Percentiles rank a stretch among this genome's conserved stretches.
Conservation (phyloP, 23 tunicate genomes). For the Corella eumyota region DNA sequence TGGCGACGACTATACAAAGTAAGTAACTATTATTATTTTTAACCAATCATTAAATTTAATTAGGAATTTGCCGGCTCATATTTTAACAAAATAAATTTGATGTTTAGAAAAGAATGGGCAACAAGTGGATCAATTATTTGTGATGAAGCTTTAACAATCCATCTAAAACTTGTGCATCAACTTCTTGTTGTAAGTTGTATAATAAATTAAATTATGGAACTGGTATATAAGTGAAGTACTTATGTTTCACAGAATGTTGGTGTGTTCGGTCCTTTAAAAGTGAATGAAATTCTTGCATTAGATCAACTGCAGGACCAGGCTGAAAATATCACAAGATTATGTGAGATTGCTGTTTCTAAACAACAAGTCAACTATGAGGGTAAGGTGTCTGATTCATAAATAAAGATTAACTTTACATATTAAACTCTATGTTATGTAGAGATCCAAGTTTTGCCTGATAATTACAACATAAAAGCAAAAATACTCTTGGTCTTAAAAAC, state of each 20-base stretch:
- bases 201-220: too few species aligned
- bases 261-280: constrained; percentile 53
- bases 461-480: neutral
- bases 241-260: constrained; percentile 94
- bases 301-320: constrained; percentile 59
- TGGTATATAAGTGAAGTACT: too few species aligned
- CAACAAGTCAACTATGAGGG: constrained; percentile 50
- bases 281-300: constrained; percentile 38
- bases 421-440: neutral
- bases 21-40: too few species aligned
- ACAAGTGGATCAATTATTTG: constrained; percentile 19
- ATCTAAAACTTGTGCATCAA: constrained; percentile 13
- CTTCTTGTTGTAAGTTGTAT: too few species aligned
- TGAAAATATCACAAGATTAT: constrained; percentile 10
- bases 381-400: neutral
- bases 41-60: too few species aligned
- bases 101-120: too few species aligned
- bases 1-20: too few species aligned
- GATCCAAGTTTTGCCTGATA: neutral
- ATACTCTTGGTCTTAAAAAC: too few species aligned
- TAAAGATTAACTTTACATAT: neutral
- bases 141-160: constrained; percentile 57
- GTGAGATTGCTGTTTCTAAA: constrained; percentile 19
- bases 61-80: too few species aligned
- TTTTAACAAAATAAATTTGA: too few species aligned